Conservation (phyloP, 2,113 vertebrate genomes). For the Halcyon malimbica region DNA sequence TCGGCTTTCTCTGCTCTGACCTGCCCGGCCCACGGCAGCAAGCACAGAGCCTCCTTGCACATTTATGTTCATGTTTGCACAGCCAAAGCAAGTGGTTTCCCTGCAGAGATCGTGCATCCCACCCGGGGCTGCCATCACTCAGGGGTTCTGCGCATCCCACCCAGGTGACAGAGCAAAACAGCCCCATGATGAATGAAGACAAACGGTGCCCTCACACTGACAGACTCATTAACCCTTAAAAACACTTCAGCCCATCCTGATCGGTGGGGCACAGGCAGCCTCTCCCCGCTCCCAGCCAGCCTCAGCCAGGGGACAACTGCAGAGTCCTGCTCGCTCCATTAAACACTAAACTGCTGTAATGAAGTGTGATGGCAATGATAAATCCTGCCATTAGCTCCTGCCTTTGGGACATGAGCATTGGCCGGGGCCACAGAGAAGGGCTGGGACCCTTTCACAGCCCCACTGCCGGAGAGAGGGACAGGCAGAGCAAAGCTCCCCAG, state of each 20-base stretch:
- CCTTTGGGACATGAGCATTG: not conserved
- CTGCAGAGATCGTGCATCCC: not conserved
- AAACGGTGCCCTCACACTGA: fast-evolving
- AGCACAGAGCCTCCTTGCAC: not conserved
- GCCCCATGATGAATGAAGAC: not conserved
- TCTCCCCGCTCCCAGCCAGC: fast-evolving
- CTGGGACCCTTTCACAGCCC: not conserved
- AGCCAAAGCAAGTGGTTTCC: not conserved
- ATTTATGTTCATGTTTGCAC: fast-evolving
- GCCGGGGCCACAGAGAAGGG: fast-evolving
- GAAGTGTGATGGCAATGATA: not conserved
- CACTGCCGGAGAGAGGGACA: fast-evolving
- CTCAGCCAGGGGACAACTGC: fast-evolving
- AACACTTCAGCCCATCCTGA: not conserved
- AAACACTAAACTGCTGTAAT: not conserved
- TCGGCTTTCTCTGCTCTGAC: not conserved
- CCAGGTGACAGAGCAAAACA: not conserved
- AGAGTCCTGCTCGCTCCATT: not conserved
- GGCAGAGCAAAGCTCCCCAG: fast-evolving
- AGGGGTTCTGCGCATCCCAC: fast-evolving
- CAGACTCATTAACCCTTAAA: not conserved
- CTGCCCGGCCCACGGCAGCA: fast-evolving
- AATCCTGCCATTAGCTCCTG: not conserved
- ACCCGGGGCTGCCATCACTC: not conserved
- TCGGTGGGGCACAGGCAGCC: not conserved